These are phyloP conservation scores for Cheilosia variabilis DNA, from an alignment of 2,888 invertebrate genomes.

Conservation along the genomic window DNA sequence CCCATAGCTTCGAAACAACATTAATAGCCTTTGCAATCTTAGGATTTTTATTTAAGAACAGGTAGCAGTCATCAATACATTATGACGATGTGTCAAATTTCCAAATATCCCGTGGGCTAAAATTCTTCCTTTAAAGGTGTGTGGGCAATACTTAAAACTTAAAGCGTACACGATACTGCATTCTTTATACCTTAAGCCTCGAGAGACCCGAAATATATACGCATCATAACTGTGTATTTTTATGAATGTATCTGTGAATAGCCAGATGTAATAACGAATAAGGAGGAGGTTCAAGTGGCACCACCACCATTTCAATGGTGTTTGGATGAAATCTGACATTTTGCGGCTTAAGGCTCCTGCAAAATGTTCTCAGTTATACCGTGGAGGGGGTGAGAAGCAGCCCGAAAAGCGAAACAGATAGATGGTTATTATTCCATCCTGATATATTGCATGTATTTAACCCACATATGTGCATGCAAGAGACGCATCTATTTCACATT, in stretches of 20 bases:
- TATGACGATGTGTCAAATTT: no score
- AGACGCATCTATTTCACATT: constrained; percentile 54
- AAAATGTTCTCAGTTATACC: constrained; percentile 40
- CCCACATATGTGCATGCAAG: constrained; percentile 55
- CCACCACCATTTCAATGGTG: constrained; percentile 34
- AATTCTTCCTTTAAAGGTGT: no score
- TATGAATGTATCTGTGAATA: constrained; percentile 13
- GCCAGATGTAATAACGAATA: constrained; percentile 62
- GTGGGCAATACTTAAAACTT: no score
- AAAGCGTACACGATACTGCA: constrained; percentile 7
- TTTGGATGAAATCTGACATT: constrained; percentile 63
- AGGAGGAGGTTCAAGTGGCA: constrained; percentile 61
- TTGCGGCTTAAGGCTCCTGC: constrained; percentile 55
- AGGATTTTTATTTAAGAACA: no score
- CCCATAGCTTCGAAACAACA: no score
- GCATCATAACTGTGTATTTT: constrained; percentile 9
- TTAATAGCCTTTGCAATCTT: no score
- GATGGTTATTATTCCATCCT: constrained; percentile 65
- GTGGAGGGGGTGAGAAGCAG: neutral
- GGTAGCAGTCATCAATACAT: no score
- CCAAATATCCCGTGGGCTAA: no score
- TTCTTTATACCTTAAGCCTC: constrained; percentile 37
- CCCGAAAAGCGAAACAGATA: constrained; percentile 53
- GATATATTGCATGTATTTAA: constrained; percentile 60
- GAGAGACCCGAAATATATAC: constrained; percentile 46